Percentiles rank a stretch among this genome's conserved stretches.
phyloP scores from a whole-genome alignment of 2,888 invertebrate species.

The Synanthedon tipuliformis region DNA sequence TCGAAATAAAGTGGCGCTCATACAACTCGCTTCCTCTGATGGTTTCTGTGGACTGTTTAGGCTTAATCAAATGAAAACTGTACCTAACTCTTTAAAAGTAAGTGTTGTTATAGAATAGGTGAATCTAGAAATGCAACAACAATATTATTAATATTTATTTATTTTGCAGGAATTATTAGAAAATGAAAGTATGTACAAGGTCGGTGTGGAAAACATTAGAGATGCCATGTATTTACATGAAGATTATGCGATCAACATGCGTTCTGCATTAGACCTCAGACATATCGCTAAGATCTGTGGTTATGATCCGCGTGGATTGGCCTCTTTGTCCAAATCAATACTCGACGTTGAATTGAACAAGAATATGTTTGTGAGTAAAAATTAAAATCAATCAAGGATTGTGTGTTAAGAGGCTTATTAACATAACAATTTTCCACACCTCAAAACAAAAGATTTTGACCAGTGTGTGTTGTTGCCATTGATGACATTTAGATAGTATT shows the following conservation, averaged over 20 bases:
- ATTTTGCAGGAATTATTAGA: conserved; percentile 64
- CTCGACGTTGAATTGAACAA: conserved; percentile 76
- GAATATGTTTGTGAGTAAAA: conserved; percentile 52
- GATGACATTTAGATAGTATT: no score
- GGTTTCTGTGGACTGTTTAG: conserved; percentile 80
- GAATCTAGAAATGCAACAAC: no score
- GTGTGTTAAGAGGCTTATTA: no score
- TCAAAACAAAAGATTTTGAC: no score
- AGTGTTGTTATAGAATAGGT: conserved; percentile 5
- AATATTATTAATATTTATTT: background rate
- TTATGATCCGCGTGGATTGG: conserved; percentile 69
- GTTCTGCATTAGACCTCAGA: conserved; percentile 75
- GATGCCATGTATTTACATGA: conserved; percentile 75
- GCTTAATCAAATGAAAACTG: conserved; percentile 66
- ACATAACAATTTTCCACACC: no score
- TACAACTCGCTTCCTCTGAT: conserved; percentile 78
- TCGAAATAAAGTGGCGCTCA: conserved; percentile 73
- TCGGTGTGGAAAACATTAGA: conserved; percentile 78
- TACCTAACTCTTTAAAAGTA: conserved; percentile 74
- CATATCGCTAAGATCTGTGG: conserved; percentile 66
- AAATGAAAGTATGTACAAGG: conserved; percentile 76
- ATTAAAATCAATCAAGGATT: no score
- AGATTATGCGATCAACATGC: conserved; percentile 74
- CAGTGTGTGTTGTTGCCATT: no score
- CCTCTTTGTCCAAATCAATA: conserved; percentile 71